Evolutionary conservation across 37 sponge, comb jelly and placozoan genomes (phyloP), one percentile per base, ranked within the genome.

Genomic region (Lycopodina hypogea): DNA sequence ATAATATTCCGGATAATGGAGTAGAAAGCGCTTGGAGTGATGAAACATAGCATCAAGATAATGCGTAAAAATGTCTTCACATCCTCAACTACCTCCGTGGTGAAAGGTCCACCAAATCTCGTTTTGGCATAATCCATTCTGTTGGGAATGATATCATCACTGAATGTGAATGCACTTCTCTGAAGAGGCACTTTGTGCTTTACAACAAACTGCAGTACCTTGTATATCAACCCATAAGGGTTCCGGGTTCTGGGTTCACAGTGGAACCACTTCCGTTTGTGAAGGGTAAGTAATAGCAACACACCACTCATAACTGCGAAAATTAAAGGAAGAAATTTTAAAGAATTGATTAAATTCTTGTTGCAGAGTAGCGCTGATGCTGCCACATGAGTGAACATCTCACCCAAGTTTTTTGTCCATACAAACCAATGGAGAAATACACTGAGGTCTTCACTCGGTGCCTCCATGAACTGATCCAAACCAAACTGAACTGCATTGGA

Each of bases 91-190:
- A 41, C 29, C 29, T 65, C 78, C 0, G 64, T 37, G 32, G 65
- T 78, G 55, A 78, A 78, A 30, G 78, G 78, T 28, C 78, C 78
- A 33, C 78, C 78, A 78, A 57, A 78, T 42, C 51, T 42, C 1
- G 33, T 26, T 65, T 78, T 65, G 24, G 66, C 78, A 48, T 42
- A 50, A 3, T 78, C 78, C 21, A 78, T 66, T 78, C 78, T 41
- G 3, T 64, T 40, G 18, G 78, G 78, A 37, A 28, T 78, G 22
- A 26, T 35, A 32, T 65, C 78, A 65, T 78, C 67, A 32, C 51
- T 28, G 32, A 28, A 78, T 23, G 65, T 63, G 9, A 78, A 65
- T 14, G 78, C 78, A 78, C 78, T 78, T 17, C 51, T 66, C 9
- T 39, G 65, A 32, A 65, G 19, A 18, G 78, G 78, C 2, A 42